Evolutionary conservation across 2,113 vertebrate species (phyloP).

Genomic region (Eubucco bourcierii): DNA sequence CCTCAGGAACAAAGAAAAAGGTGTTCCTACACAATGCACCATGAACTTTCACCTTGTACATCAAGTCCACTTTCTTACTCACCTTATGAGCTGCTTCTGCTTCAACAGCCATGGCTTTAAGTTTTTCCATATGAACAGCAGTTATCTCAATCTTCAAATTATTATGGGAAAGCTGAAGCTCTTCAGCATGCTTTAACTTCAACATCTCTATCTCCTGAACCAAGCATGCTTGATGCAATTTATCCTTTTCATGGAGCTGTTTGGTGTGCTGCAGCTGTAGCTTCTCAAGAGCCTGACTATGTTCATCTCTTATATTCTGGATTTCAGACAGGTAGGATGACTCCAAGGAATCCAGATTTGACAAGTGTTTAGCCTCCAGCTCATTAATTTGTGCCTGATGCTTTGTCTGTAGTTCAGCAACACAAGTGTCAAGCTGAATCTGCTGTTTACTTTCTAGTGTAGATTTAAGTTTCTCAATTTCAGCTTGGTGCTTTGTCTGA

Average conservation of each 20-base stretch:
- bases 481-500: constrained; percentile 69
- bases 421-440: constrained; percentile 72
- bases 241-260: constrained; percentile 61
- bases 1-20: not conserved
- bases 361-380: constrained; percentile 80
- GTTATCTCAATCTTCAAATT: constrained; percentile 73
- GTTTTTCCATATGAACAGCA: constrained; percentile 76
- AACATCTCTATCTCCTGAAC: constrained; percentile 62
- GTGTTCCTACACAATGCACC: not conserved
- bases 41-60: not conserved
- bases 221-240: constrained; percentile 37
- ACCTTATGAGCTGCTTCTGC: constrained; percentile 82
- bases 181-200: constrained; percentile 63
- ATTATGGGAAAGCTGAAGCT: constrained; percentile 69
- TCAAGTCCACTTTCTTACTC: not conserved
- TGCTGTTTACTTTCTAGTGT: constrained; percentile 67
- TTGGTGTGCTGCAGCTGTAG: constrained; percentile 66
- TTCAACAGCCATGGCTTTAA: constrained; percentile 78
- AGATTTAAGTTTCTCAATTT: constrained; percentile 62
- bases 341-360: constrained; percentile 87
- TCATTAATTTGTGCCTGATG: constrained; percentile 79
- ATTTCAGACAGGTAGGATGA: constrained; percentile 84
- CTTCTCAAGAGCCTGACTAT: constrained; percentile 69
- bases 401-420: constrained; percentile 72
- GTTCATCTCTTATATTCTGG: constrained; percentile 78